Evolutionary conservation across 2,888 invertebrate species (phyloP).

Genomic region (Caenorhabditis drosophilae): DNA sequence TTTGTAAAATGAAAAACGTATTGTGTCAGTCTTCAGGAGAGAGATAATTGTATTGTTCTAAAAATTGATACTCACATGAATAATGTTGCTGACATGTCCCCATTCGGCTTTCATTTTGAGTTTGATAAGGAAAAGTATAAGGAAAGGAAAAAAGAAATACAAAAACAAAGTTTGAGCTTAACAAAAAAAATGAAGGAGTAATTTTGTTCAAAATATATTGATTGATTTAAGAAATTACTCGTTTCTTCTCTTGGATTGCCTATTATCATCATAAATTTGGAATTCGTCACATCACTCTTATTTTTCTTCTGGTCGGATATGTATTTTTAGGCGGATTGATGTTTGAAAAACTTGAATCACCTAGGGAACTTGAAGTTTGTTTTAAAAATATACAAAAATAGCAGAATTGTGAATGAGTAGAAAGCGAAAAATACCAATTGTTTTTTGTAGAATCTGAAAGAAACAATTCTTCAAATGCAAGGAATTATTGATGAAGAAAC

Average conservation of each 20-base stretch:
- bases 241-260: slow-evolving; percentile 51
- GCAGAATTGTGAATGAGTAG: too few relatives aligned
- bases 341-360: slow-evolving; percentile 51
- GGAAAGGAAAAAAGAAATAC: slow-evolving; percentile 32
- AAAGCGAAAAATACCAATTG: too few relatives aligned
- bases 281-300: slow-evolving; percentile 50
- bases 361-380: slow-evolving; percentile 39
- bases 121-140: slow-evolving; percentile 48
- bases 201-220: neutral
- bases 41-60: slow-evolving; percentile 52
- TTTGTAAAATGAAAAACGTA: neutral
- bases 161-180: slow-evolving; percentile 30
- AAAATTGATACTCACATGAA: slow-evolving; percentile 47
- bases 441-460: slow-evolving; percentile 39
- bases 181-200: too few relatives aligned
- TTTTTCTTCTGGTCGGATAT: slow-evolving; percentile 44
- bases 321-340: slow-evolving; percentile 53
- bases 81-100: slow-evolving; percentile 42
- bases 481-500: slow-evolving; percentile 40
- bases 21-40: slow-evolving; percentile 16
- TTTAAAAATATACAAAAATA: too few relatives aligned
- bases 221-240: slow-evolving; percentile 41
- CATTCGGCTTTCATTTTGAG: slow-evolving; percentile 56
- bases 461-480: slow-evolving; percentile 39
- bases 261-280: slow-evolving; percentile 59